Evolutionary conservation across 2,888 invertebrate genomes (phyloP), one percentile per base, ranked within the genome.

Genomic region (Deilephila porcellus): DNA sequence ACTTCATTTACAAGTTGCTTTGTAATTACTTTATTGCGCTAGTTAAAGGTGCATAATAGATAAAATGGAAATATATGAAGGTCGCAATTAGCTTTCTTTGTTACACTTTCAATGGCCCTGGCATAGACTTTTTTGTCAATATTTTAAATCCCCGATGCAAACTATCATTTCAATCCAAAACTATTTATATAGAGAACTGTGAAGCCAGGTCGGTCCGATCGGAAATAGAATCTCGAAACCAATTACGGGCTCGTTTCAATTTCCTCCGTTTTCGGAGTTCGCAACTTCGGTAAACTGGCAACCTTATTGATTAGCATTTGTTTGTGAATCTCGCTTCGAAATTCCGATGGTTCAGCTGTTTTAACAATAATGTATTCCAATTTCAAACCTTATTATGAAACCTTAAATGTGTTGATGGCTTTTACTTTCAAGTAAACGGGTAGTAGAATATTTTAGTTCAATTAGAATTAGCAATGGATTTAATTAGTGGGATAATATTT

Each of bases 271-370:
- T 60, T 62, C 34, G 62, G 32, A 34, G 32, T 32, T 62, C 6
- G 60, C 62, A 29, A 62, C 29, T 62, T 62, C 8, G 62, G 29
- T 29, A 60, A 34, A 37, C 45, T 45, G 45, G 45, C 64, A 64
- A 45, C 64, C 45, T 64, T 64, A 45, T 64, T 64, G 45, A 70
- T 37, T 56, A 70, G 56, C 75, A 73, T 62, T n/a, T 56, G n/a
- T 64, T 64, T 20, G 20, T 29, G 60, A 60, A 29, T 64, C 64
- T 64, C 64, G n/a, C 37, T n/a, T 45, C 20, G 45, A 45, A 45
- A 64, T 34, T 34, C 37, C 14, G 64, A 64, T 64, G 64, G n/a
- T 37, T 20, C 56, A 56, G 56, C 45, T 14, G 45, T 45, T 45
- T 45, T 1, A 45, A 11, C 45, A 64, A 20, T 45, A 20, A 3